Evolutionary conservation across 2,113 vertebrate species (phyloP).

Genomic region (Castor canadensis): DNA sequence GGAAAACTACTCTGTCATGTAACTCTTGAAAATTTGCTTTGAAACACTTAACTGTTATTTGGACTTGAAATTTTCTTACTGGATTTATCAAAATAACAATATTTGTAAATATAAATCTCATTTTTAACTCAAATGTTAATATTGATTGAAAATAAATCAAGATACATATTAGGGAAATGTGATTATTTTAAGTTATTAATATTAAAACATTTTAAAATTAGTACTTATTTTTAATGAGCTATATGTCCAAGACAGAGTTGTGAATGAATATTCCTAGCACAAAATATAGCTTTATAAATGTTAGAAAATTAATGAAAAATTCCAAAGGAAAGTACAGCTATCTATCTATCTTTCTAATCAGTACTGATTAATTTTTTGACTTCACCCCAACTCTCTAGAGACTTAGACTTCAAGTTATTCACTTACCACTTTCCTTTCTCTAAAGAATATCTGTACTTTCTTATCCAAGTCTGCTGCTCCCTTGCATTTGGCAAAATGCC

Average conservation of each 20-base stretch:
- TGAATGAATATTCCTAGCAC: neutral
- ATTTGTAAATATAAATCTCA: neutral
- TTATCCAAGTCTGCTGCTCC: neutral
- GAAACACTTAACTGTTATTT: neutral
- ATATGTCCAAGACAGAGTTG: neutral
- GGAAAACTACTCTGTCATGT: neutral
- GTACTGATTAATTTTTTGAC: neutral
- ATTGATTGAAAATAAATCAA: neutral
- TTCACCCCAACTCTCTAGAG: neutral
- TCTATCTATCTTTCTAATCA: neutral
- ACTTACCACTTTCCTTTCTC: neutral
- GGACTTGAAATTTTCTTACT: neutral
- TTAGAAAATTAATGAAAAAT: conserved; percentile 27
- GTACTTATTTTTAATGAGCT: neutral
- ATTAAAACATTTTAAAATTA: neutral
- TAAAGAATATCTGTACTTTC: neutral
- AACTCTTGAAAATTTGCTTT: conserved; percentile 24
- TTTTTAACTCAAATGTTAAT: neutral
- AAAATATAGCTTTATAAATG: conserved; percentile 16
- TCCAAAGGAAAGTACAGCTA: neutral
- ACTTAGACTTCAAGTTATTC: neutral
- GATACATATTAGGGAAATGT: neutral
- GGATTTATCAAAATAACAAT: neutral
- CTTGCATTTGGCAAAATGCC: neutral
- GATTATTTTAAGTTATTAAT: neutral